phyloP scores from a whole-genome alignment of 2,113 vertebrate species.

The Todiramphus saurophagus region DNA sequence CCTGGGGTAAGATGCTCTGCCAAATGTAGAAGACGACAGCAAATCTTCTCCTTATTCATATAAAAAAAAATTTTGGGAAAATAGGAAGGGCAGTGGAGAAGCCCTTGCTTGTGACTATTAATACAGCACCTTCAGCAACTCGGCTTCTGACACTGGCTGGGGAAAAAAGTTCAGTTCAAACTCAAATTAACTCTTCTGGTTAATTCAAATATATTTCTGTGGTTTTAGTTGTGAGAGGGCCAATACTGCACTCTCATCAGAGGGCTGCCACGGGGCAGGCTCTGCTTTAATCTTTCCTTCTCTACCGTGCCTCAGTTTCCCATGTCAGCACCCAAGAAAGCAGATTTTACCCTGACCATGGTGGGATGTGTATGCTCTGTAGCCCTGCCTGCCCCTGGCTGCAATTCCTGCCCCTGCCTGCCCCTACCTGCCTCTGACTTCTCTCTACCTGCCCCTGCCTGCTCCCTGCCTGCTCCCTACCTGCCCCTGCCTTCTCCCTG shows the following conservation, averaged over 20 bases:
- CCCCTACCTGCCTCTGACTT: no score
- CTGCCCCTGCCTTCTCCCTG: no score
- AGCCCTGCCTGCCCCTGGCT: no score
- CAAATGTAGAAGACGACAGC: background rate
- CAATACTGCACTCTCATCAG: background rate
- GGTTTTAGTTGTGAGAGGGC: background rate
- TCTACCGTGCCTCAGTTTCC: background rate
- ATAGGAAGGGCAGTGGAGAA: background rate
- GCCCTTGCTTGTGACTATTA: no score
- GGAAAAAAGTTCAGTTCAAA: background rate
- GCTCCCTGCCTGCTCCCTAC: no score
- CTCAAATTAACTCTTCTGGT: background rate
- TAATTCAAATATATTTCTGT: background rate
- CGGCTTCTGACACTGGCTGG: background rate
- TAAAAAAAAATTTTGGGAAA: background rate
- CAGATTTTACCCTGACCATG: rapidly evolving
- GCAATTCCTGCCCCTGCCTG: no score
- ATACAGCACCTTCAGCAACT: background rate
- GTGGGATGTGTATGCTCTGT: rapidly evolving
- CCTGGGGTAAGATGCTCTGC: background rate
- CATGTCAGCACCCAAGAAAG: background rate
- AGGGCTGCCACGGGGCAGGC: background rate
- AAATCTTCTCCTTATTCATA: background rate
- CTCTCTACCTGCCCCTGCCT: no score
- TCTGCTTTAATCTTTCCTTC: no score